phyloP scores from a whole-genome alignment of 2,113 vertebrate genomes.

The Pagrus major region DNA sequence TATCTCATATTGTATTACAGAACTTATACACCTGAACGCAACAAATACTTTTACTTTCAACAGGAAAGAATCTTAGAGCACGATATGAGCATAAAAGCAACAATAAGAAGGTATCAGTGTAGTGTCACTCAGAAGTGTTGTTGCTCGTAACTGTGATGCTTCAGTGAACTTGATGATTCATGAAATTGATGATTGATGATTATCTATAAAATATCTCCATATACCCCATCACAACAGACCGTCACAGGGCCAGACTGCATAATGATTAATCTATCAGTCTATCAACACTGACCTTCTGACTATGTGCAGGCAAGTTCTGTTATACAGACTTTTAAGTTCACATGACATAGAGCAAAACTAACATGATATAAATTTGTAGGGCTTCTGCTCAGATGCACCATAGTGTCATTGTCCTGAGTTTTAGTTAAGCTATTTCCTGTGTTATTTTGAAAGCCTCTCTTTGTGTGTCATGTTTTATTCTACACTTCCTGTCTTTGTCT shows the following conservation, averaged over 20 bases:
- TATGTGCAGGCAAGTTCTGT: neutral
- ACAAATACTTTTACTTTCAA: neutral
- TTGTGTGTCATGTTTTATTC: too few relatives aligned
- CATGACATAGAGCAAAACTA: constrained; percentile 30
- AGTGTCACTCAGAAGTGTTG: constrained; percentile 29
- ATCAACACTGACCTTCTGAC: constrained; percentile 51
- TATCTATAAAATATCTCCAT: constrained; percentile 60
- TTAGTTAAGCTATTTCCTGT: too few relatives aligned
- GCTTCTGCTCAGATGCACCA: neutral
- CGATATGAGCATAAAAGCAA: neutral
- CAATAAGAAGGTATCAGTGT: neutral
- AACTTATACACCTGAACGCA: neutral
- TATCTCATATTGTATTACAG: neutral
- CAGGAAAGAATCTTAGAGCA: neutral
- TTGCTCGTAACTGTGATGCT: constrained; percentile 17
- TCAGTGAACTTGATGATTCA: constrained; percentile 56
- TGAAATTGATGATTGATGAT: constrained; percentile 62
- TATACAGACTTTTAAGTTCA: constrained; percentile 28
- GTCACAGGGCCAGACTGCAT: constrained; percentile 14
- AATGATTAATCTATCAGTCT: constrained; percentile 54
- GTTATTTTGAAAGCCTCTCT: too few relatives aligned
- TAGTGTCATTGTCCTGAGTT: too few relatives aligned
- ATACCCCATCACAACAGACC: constrained; percentile 28
- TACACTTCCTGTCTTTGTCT: too few relatives aligned
- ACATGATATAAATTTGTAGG: neutral